phyloP scores from a whole-genome alignment of 2,888 invertebrate genomes.

The Amiota mariae region DNA sequence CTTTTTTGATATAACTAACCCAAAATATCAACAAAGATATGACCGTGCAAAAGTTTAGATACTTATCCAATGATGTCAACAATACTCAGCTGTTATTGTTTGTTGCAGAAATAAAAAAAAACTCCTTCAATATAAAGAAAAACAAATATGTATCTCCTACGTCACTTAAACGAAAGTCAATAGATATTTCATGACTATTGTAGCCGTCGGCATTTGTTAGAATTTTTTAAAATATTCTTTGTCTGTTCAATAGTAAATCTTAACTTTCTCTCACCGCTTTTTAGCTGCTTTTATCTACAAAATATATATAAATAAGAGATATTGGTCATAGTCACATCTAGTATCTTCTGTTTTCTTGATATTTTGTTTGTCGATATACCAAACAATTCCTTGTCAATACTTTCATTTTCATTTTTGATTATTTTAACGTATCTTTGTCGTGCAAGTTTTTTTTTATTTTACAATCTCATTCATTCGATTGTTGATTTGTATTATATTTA shows the following conservation, averaged over 20 bases:
- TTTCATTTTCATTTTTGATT: slow-evolving; percentile 19
- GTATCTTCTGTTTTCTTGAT: slow-evolving; percentile 49
- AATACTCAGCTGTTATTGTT: slow-evolving; percentile 54
- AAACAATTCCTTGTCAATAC: neutral
- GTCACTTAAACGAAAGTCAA: too few relatives aligned
- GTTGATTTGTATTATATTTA: slow-evolving; percentile 5
- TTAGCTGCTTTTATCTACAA: slow-evolving; percentile 53
- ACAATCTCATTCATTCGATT: neutral
- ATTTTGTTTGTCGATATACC: neutral
- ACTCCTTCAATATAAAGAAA: too few relatives aligned
- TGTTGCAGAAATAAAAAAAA: too few relatives aligned
- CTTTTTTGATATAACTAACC: too few relatives aligned
- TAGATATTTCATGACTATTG: too few relatives aligned
- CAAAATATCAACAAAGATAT: too few relatives aligned
- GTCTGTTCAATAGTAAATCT: too few relatives aligned
- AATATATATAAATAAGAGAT: slow-evolving; percentile 56
- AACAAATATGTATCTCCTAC: too few relatives aligned
- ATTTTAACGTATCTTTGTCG: neutral
- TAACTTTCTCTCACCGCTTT: too few relatives aligned
- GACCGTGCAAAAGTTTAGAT: slow-evolving; percentile 54
- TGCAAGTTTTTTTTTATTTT: neutral
- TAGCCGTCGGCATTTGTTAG: too few relatives aligned
- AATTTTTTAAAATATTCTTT: too few relatives aligned
- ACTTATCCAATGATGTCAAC: slow-evolving; percentile 64
- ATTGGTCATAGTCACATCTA: slow-evolving; percentile 55